Conservation (phyloP, 2,797 vertebrate species). For the Halcyon chelicuti region DNA sequence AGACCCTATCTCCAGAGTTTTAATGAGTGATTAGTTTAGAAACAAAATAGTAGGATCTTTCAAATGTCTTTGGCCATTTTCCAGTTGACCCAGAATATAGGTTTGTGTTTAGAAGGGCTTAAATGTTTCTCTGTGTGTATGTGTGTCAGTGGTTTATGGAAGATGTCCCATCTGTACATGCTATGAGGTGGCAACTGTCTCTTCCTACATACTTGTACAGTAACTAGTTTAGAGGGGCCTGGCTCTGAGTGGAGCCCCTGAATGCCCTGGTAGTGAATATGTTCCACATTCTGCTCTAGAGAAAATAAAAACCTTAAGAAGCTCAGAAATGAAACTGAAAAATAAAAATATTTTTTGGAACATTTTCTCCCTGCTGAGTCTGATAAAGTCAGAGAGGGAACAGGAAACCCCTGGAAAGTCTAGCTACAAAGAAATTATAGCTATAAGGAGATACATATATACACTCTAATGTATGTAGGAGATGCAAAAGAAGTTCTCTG, state of each 20-base stretch:
- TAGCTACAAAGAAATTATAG: background rate
- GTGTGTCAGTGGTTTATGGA: background rate
- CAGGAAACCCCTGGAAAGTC: background rate
- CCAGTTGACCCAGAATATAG: background rate
- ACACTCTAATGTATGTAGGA: background rate
- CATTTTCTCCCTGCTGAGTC: background rate
- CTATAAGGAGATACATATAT: background rate
- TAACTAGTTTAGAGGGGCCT: background rate
- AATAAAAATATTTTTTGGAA: background rate
- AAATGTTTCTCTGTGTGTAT: background rate
- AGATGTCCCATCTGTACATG: background rate
- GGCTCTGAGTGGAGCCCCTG: background rate
- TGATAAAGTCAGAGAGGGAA: background rate
- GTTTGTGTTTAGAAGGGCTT: background rate
- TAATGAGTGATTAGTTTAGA: background rate
- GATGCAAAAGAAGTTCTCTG: background rate
- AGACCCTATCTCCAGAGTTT: background rate
- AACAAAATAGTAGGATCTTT: background rate
- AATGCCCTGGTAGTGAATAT: background rate
- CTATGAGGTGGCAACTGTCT: background rate
- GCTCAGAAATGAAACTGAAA: background rate
- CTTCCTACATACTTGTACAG: background rate
- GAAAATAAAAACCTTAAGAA: background rate
- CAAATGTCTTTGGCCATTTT: background rate
- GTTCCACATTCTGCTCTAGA: background rate